These are phyloP conservation scores for Habroteleia sp. DNA, from an alignment of 2,888 invertebrate species.

Conservation along the genomic window DNA sequence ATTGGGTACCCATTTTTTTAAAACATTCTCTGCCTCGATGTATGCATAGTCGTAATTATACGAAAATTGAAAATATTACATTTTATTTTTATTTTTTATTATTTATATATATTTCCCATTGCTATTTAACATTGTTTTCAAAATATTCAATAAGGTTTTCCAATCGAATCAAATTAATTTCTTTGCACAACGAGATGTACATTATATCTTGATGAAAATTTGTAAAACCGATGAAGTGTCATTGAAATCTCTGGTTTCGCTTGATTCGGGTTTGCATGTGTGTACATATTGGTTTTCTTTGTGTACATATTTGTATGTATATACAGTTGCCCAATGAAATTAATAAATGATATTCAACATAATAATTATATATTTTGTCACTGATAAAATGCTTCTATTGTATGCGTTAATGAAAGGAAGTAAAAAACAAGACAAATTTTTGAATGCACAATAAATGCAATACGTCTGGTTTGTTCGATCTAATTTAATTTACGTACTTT, in stretches of 20 bases:
- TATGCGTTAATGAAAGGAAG: slow-evolving; percentile 31
- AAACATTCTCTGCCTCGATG: no score
- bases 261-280: background rate
- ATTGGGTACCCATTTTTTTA: no score
- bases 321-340: background rate
- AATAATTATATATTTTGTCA: slow-evolving; percentile 45
- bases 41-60: no score
- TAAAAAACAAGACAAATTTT: slow-evolving; percentile 48
- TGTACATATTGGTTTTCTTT: slow-evolving; percentile 3
- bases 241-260: slow-evolving; percentile 4
- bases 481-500: slow-evolving; percentile 22
- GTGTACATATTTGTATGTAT: background rate
- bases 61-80: no score
- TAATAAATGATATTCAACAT: slow-evolving; percentile 30
- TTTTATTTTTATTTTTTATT: no score
- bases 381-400: slow-evolving; percentile 24
- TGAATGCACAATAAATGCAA: slow-evolving; percentile 29
- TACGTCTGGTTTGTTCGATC: slow-evolving; percentile 27
- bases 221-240: slow-evolving; percentile 6
- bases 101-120: no score
- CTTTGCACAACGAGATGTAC: background rate
- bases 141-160: background rate
- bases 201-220: slow-evolving; percentile 1
- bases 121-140: background rate
- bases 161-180: slow-evolving; percentile 57